Conservation (phyloP, 2,888 invertebrate genomes). For the Lapara coniferarum region DNA sequence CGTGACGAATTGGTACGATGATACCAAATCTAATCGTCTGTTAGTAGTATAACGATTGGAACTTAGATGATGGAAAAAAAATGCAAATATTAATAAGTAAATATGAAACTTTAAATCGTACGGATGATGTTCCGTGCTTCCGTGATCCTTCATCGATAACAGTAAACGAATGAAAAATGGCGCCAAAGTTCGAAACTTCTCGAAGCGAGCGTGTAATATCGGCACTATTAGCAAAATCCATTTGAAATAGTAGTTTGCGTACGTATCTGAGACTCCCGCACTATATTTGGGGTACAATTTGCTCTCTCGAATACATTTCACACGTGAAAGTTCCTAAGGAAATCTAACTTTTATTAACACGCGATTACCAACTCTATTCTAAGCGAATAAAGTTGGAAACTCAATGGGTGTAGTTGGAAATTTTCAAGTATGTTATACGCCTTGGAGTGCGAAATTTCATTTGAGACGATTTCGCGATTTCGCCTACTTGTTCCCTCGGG, state of each 20-base stretch:
- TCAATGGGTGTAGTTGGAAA: constrained; percentile 33
- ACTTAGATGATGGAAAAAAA: too few relatives aligned
- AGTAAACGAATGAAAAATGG: background rate
- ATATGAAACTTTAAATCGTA: too few relatives aligned
- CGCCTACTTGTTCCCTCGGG: constrained; percentile 62
- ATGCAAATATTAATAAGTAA: too few relatives aligned
- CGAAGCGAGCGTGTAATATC: constrained; percentile 20
- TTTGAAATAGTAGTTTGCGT: constrained; percentile 18
- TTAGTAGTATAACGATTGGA: too few relatives aligned
- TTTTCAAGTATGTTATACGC: constrained; percentile 63
- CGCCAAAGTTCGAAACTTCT: background rate
- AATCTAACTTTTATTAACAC: constrained; percentile 34
- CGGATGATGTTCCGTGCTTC: background rate
- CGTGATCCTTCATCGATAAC: background rate
- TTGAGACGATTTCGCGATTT: constrained; percentile 79
- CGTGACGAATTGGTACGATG: too few relatives aligned
- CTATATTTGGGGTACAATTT: constrained; percentile 74
- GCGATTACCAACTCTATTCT: constrained; percentile 38
- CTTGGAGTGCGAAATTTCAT: constrained; percentile 78
- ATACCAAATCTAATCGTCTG: too few relatives aligned
- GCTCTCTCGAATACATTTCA: constrained; percentile 70
- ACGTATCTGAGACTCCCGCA: constrained; percentile 34
- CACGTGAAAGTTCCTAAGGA: constrained; percentile 58
- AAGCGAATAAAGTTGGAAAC: constrained; percentile 36
- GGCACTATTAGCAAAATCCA: constrained; percentile 28